Conservation (phyloP, 2,888 invertebrate species). For the Eupithecia inturbata region DNA sequence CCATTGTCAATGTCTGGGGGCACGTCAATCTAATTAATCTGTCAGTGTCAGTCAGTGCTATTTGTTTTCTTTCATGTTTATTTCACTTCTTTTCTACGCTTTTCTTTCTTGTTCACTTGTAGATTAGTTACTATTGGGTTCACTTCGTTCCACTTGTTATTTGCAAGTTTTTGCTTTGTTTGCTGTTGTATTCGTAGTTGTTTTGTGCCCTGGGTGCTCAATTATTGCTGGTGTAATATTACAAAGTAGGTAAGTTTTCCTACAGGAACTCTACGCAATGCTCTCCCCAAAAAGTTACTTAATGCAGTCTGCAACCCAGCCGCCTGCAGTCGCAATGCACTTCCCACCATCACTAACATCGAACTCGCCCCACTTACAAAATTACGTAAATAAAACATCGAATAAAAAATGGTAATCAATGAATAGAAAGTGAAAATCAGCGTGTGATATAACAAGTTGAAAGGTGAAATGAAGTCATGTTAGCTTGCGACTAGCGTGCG, state of each 20-base stretch:
- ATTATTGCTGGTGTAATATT: neutral
- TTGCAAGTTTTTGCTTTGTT: neutral
- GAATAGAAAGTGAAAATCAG: constrained; percentile 68
- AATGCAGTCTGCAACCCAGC: neutral
- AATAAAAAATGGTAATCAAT: constrained; percentile 49
- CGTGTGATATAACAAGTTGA: constrained; percentile 73
- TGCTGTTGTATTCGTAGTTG: neutral
- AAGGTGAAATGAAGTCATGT: constrained; percentile 73
- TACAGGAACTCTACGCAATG: neutral
- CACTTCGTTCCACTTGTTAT: too few relatives aligned
- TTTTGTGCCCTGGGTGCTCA: neutral
- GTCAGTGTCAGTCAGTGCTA: neutral
- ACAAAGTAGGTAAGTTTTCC: neutral
- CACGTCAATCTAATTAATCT: neutral
- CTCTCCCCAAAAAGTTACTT: neutral
- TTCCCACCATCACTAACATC: neutral
- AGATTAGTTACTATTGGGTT: too few relatives aligned
- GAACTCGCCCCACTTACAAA: constrained; percentile 16
- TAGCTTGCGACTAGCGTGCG: constrained; percentile 58
- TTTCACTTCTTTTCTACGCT: too few relatives aligned
- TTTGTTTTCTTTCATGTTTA: neutral
- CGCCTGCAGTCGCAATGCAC: neutral
- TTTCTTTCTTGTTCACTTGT: too few relatives aligned
- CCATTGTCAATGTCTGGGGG: neutral
- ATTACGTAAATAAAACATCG: constrained; percentile 43